Evolutionary conservation across 2,888 invertebrate genomes (phyloP).

Genomic region (Drosophila paranaensis): DNA sequence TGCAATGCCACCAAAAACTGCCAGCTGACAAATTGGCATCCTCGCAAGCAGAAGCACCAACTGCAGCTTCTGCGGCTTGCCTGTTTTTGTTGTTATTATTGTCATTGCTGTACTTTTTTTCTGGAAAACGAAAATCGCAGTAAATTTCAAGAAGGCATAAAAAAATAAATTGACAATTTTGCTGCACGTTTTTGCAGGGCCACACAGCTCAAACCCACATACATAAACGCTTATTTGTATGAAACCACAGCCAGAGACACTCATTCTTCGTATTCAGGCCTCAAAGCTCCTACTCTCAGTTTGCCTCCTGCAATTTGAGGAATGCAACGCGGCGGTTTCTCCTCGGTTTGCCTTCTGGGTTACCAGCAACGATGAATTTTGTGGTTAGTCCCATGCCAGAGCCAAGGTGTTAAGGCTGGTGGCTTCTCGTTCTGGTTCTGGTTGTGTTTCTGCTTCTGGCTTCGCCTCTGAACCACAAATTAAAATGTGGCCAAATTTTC

Average conservation of each 20-base stretch:
- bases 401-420: slow-evolving; percentile 60
- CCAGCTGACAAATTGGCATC: slow-evolving; percentile 79
- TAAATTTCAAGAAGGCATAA: slow-evolving; percentile 71
- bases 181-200: slow-evolving; percentile 39
- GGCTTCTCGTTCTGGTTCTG: slow-evolving; percentile 6
- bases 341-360: slow-evolving; percentile 37
- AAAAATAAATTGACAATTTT: slow-evolving; percentile 77
- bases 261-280: slow-evolving; percentile 20
- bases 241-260: slow-evolving; percentile 39
- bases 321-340: slow-evolving; percentile 56
- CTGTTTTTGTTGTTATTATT: slow-evolving; percentile 9
- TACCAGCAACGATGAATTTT: slow-evolving; percentile 70
- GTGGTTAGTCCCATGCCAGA: slow-evolving; percentile 50
- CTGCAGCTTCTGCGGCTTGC: slow-evolving; percentile 31
- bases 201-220: slow-evolving; percentile 9
- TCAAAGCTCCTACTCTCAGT: slow-evolving; percentile 29
- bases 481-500: slow-evolving; percentile 78
- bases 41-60: slow-evolving; percentile 45
- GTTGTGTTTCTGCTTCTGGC: slow-evolving; percentile 13
- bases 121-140: slow-evolving; percentile 56
- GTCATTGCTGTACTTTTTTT: slow-evolving; percentile 4
- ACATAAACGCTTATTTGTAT: slow-evolving; percentile 4
- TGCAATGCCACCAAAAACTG: slow-evolving; percentile 54
- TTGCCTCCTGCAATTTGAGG: slow-evolving; percentile 55
- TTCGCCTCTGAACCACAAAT: slow-evolving; percentile 66